Base-by-base conservation (phyloP, 2,797 vertebrate species). In the Rachycentron canadum region DNA sequence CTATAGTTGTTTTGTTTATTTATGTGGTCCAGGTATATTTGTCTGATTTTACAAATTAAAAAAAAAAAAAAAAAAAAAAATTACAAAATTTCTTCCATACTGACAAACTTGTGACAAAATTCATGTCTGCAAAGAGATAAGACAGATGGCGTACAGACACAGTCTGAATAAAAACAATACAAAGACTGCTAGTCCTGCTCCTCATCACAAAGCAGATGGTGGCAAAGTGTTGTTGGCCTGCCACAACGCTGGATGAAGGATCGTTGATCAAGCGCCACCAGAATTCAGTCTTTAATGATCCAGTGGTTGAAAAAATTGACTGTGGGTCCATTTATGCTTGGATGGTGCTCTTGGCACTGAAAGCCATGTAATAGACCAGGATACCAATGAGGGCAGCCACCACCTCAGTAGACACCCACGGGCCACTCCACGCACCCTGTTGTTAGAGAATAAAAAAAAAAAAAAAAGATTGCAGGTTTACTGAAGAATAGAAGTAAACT, bases 341-440 rank as follows among this genome's bases (percentile, higher is more conserved):
- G 88, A 97, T 98, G 82, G 94, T 95, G 89, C 90, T 95, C 90
- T 98, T 98, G 25, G 96, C 94, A 6, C 89, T 97, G 91, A 97
- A 97, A 43, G 97, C 97, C 88, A 97, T 73, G 86, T 97, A 97
- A 89, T 97, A 97, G 69, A 97, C 76, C 58, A 97, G 63, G 72
- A 98, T 94, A 23, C 97, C 97, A 0, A 98, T 92, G 5, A 92
- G 93, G 3, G 95, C 97, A 0, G 97, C 97, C 84, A 98, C 89
- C 19, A 98, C 96, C 84, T 98, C 97, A 0, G 97, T 97, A 21
- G 97, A 96, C 66, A 98, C 96, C 97, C 97, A 98, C 0, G 97
- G 97, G 53, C 97, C 97, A 0, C 53, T 97, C 97, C 97, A 97
- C 0, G 95, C 96, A 57, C 97, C 97, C 97, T 97, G 88, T 0